A percentile compares a stretch with the other conserved stretches of the same genome.
phyloP scores from a whole-genome alignment of 2,797 vertebrate species.

The Chelonia mydas region DNA sequence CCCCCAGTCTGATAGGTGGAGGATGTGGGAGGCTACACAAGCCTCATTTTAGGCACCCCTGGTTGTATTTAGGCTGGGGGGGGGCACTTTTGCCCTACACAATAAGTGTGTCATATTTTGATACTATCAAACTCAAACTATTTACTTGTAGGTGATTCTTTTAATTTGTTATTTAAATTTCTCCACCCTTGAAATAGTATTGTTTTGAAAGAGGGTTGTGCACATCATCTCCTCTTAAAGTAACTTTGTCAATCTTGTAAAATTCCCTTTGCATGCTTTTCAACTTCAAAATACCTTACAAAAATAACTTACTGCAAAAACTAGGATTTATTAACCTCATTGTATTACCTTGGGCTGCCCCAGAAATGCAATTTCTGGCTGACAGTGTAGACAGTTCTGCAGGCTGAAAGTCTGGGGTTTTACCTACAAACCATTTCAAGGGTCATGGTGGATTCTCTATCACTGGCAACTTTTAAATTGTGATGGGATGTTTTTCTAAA shows the following conservation, averaged over 20 bases:
- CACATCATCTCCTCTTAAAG: not conserved
- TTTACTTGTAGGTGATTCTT: not conserved
- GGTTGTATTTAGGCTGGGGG: not conserved
- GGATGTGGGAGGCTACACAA: no score
- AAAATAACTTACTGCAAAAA: not conserved
- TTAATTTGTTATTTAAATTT: not conserved
- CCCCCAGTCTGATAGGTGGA: no score
- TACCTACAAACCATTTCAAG: not conserved
- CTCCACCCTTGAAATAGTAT: not conserved
- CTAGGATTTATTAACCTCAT: not conserved
- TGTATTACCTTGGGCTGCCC: not conserved
- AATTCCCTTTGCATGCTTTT: not conserved
- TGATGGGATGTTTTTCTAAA: not conserved
- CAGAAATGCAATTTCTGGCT: not conserved
- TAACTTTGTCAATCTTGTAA: not conserved
- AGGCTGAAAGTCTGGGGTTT: not conserved
- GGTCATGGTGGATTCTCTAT: not conserved
- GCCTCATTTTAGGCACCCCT: no score
- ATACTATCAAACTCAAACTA: not conserved
- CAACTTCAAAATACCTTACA: not conserved
- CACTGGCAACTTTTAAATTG: not conserved
- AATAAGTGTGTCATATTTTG: not conserved
- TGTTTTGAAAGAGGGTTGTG: not conserved
- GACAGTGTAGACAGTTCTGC: fast-evolving
- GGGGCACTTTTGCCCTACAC: not conserved